A percentile compares a stretch with the other conserved stretches of the same genome.
Evolutionary conservation across 2,888 invertebrate genomes (phyloP).

Genomic region (Ariolimax columbianus): DNA sequence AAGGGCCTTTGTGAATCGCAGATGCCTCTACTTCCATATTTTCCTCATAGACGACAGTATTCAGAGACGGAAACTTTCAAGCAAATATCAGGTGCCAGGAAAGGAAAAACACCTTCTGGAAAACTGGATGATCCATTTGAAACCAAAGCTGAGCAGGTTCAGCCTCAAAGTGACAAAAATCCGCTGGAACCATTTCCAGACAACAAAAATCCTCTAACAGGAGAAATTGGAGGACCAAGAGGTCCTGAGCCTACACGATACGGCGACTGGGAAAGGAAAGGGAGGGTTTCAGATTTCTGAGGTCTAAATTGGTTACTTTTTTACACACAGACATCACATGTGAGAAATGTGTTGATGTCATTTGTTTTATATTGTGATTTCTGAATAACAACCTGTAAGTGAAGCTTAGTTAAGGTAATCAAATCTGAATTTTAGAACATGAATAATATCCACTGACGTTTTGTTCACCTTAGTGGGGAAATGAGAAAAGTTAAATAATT

Average conservation of each 20-base stretch:
- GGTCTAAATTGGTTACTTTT: no score
- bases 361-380: no score
- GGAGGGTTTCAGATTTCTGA: constrained; percentile 95
- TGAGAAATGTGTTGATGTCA: no score
- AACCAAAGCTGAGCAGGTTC: constrained; percentile 81
- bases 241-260: constrained; percentile 99
- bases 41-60: neutral
- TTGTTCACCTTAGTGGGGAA: no score
- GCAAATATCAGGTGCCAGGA: constrained; percentile 66
- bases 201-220: constrained; percentile 92
- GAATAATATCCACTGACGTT: no score
- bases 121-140: constrained; percentile 86
- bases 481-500: no score
- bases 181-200: constrained; percentile 90
- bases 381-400: no score
- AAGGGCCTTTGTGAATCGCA: no score
- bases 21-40: neutral
- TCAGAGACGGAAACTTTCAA: constrained; percentile 50
- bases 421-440: no score
- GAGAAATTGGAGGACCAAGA: constrained; percentile 95
- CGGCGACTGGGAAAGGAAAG: constrained; percentile 99
- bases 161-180: constrained; percentile 89
- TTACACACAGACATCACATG: neutral
- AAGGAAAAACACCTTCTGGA: constrained; percentile 82
- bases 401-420: no score